These are phyloP conservation scores for Caradrina kadenii DNA, from an alignment of 2,888 invertebrate genomes.

Conservation along the genomic window DNA sequence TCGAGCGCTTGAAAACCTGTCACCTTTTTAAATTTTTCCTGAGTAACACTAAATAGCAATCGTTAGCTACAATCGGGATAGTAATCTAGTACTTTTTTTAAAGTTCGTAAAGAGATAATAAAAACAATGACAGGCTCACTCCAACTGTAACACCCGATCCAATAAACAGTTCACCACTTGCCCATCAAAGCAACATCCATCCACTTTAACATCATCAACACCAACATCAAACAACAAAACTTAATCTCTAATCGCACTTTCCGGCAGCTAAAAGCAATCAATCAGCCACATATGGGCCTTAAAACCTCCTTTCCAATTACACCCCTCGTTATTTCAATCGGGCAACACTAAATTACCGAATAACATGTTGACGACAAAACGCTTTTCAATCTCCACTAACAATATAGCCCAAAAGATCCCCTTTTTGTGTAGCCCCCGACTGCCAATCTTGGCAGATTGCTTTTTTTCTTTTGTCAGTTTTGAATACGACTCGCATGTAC, in stretches of 20 bases:
- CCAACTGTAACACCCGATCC: constrained; percentile 16
- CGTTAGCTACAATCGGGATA: no score
- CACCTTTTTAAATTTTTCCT: no score
- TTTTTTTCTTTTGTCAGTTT: constrained; percentile 90
- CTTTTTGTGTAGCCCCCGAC: constrained; percentile 80
- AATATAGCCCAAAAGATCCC: constrained; percentile 76
- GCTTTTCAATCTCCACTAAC: constrained; percentile 88
- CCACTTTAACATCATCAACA: constrained; percentile 52
- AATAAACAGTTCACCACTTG: constrained; percentile 16
- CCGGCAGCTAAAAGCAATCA: constrained; percentile 80
- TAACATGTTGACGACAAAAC: constrained; percentile 90
- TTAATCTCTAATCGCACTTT: constrained; percentile 61
- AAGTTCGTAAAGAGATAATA: neutral
- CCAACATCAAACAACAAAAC: constrained; percentile 58
- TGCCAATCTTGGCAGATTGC: constrained; percentile 90
- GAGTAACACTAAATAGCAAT: no score
- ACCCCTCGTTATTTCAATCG: constrained; percentile 83
- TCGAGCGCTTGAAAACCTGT: no score
- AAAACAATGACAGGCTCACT: neutral
- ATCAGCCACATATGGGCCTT: constrained; percentile 82
- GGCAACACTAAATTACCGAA: constrained; percentile 90
- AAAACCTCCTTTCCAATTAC: constrained; percentile 83
- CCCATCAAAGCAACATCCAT: constrained; percentile 28
- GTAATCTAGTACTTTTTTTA: no score
- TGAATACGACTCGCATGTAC: constrained; percentile 86